A percentile compares a stretch with the other conserved stretches of the same genome.
Evolutionary conservation across 2,113 vertebrate species (phyloP).

Genomic region (Casuarius casuarius): DNA sequence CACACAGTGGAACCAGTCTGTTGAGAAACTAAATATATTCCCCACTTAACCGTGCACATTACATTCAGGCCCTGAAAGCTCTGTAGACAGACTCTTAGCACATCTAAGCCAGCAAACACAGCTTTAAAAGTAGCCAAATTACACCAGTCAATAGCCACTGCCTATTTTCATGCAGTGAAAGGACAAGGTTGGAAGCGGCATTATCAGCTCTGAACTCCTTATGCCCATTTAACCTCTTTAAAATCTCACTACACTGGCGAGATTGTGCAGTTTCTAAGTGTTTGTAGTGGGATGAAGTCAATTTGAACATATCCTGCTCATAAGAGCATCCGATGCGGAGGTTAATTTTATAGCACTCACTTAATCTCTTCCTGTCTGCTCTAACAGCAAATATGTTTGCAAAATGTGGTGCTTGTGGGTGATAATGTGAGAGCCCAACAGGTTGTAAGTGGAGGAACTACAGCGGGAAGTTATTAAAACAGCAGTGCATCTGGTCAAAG

Average conservation of each 20-base stretch:
- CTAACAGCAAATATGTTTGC: neutral
- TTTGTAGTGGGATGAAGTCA: neutral
- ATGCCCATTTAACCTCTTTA: conserved; percentile 15
- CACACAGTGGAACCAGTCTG: neutral
- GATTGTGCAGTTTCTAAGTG: conserved; percentile 24
- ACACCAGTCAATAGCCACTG: neutral
- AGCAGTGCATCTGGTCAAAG: neutral
- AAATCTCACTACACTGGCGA: neutral
- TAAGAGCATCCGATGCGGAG: neutral
- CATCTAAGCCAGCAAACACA: neutral
- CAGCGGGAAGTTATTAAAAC: neutral
- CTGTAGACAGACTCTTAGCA: neutral
- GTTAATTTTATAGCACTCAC: conserved; percentile 10
- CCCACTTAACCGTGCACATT: neutral
- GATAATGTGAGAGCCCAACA: neutral
- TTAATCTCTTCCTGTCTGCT: neutral
- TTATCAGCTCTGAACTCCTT: conserved; percentile 11
- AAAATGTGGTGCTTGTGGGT: neutral
- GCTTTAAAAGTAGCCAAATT: conserved; percentile 37
- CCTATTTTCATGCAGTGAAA: conserved; percentile 16
- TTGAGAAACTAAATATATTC: neutral
- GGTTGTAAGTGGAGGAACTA: neutral
- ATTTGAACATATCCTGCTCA: conserved; percentile 10
- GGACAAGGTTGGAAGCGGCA: neutral
- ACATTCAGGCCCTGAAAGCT: neutral